phyloP scores from a whole-genome alignment of 2,888 invertebrate species.

The Exocentrus adspersus region DNA sequence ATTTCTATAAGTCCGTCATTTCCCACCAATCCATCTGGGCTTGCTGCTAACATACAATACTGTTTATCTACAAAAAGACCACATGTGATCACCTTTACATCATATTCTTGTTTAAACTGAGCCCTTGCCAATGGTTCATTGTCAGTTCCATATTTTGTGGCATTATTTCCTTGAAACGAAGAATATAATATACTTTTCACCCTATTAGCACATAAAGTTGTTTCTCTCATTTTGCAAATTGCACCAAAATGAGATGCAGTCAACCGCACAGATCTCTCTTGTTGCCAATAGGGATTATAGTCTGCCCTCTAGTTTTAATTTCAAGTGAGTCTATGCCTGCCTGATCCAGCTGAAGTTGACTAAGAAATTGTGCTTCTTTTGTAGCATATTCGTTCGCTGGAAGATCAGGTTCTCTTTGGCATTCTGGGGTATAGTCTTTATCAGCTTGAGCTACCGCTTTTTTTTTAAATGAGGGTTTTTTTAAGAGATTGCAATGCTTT shows the following conservation, averaged over 20 bases:
- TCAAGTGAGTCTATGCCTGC: conserved; percentile 16
- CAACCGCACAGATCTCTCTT: background rate
- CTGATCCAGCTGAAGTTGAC: background rate
- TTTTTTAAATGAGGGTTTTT: background rate
- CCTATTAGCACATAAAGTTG: background rate
- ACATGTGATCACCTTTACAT: background rate
- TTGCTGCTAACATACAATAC: background rate
- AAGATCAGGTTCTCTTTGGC: background rate
- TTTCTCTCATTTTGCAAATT: conserved; percentile 3
- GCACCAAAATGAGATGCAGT: conserved; percentile 1
- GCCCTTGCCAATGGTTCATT: background rate
- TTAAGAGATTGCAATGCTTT: background rate
- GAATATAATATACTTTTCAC: background rate
- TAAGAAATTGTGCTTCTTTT: conserved; percentile 16
- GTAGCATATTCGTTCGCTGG: background rate
- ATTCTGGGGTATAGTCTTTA: conserved; percentile 28
- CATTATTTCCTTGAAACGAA: background rate
- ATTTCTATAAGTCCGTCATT: conserved; percentile 15
- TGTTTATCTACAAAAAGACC: background rate
- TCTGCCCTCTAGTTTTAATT: conserved; percentile 20
- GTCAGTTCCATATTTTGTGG: background rate
- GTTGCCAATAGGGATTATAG: background rate
- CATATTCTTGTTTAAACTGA: background rate
- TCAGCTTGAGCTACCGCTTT: conserved; percentile 16
- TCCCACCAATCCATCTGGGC: conserved; percentile 13